Evolutionary conservation across 1,140 invertebrate genomes (phyloP).

Genomic region (Calliopsis andreniformis): DNA sequence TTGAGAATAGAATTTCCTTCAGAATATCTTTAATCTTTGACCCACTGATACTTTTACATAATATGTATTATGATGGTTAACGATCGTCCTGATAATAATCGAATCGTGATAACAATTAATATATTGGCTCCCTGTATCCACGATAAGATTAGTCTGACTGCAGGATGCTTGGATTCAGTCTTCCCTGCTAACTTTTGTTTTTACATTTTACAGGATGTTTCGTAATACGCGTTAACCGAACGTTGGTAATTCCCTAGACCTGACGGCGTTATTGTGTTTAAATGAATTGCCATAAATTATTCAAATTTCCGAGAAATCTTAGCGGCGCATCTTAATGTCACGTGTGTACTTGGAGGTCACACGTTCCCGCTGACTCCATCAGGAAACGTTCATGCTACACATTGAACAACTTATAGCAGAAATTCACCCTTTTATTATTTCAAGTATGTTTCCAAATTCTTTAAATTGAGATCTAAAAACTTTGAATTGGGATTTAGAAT

Average conservation of each 20-base stretch:
- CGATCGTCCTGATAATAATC: no score
- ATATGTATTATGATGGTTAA: conserved; percentile 30
- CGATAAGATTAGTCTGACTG: neutral
- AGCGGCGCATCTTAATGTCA: neutral
- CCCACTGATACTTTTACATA: conserved; percentile 20
- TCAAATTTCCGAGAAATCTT: neutral
- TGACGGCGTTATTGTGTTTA: neutral
- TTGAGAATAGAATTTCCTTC: neutral
- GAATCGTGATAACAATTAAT: neutral
- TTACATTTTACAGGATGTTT: neutral
- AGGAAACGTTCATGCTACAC: neutral
- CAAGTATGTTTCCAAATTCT: no score
- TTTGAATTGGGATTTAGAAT: no score
- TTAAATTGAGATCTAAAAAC: no score
- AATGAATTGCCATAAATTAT: neutral
- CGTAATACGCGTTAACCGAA: neutral
- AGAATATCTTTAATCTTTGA: conserved; percentile 46
- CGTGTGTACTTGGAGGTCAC: neutral
- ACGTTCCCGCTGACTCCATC: no score
- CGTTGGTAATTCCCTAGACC: neutral
- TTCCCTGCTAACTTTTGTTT: neutral
- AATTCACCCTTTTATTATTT: neutral
- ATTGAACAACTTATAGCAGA: neutral
- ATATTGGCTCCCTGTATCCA: neutral
- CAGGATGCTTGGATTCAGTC: neutral